Percentiles rank a stretch among this genome's conserved stretches.
phyloP scores from a whole-genome alignment of 2,888 invertebrate genomes.

The Carpatolechia fugitivella region DNA sequence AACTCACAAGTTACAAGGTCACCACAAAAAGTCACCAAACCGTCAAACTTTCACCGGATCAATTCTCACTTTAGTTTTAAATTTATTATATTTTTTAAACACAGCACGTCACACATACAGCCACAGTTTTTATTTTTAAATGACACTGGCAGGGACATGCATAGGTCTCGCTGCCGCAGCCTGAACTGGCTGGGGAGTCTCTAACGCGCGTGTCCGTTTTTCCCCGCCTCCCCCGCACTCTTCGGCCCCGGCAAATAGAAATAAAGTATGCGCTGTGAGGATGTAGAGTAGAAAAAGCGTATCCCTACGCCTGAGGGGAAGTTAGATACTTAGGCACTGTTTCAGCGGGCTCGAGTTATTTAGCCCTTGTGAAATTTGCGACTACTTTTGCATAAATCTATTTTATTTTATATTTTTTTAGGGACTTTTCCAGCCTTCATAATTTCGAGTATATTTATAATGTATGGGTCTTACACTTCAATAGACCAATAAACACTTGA shows the following conservation, averaged over 20 bases:
- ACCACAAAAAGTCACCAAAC: neutral
- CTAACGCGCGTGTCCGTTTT: slow-evolving; percentile 71
- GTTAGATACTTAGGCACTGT: slow-evolving; percentile 34
- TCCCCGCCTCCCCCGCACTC: slow-evolving; percentile 50
- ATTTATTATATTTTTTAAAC: slow-evolving; percentile 26
- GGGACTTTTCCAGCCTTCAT: too few species aligned
- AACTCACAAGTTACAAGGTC: slow-evolving; percentile 11
- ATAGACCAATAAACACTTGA: slow-evolving; percentile 7
- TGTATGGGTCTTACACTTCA: neutral
- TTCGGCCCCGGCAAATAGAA: slow-evolving; percentile 75
- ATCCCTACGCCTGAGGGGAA: slow-evolving; percentile 52
- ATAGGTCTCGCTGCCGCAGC: slow-evolving; percentile 56
- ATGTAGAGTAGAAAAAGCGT: slow-evolving; percentile 65
- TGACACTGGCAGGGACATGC: slow-evolving; percentile 45
- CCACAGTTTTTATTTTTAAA: slow-evolving; percentile 41
- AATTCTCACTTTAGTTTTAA: neutral
- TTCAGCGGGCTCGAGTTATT: slow-evolving; percentile 26
- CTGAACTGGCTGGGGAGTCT: slow-evolving; percentile 74
- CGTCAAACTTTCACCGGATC: neutral
- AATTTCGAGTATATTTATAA: too few species aligned
- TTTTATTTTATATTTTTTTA: too few species aligned
- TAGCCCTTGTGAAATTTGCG: slow-evolving; percentile 4
- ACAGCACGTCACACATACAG: slow-evolving; percentile 69
- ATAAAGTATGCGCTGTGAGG: slow-evolving; percentile 75
- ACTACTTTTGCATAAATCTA: neutral